phyloP scores from a whole-genome alignment of 2,797 vertebrate genomes.

The Rhadinocentrus ornatus region DNA sequence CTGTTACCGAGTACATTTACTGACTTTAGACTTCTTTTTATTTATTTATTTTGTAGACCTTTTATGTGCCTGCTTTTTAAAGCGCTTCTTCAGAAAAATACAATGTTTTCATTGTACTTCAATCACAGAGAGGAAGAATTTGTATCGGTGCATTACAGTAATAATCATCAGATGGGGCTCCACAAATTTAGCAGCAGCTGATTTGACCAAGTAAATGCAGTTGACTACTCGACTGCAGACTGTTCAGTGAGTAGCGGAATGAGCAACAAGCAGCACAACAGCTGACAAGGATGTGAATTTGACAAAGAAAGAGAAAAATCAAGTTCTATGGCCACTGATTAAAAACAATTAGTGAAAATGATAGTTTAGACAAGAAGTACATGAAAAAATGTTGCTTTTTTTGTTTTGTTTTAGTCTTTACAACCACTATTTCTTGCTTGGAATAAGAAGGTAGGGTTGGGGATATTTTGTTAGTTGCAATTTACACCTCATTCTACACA shows the following conservation, averaged over 20 bases:
- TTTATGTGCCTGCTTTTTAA: neutral
- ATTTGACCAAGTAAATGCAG: neutral
- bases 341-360: neutral
- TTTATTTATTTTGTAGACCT: neutral
- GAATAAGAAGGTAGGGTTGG: neutral
- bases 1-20: neutral
- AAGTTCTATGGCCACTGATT: neutral
- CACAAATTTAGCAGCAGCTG: neutral
- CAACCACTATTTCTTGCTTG: neutral
- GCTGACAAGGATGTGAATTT: neutral
- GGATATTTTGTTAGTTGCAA: neutral
- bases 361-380: neutral
- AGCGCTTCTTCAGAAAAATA: no score
- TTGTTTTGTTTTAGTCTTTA: no score
- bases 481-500: neutral
- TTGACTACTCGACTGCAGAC: neutral
- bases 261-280: no score
- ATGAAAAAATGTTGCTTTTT: neutral
- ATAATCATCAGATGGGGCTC: neutral
- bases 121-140: neutral
- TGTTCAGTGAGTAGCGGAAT: neutral
- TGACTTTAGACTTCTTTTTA: neutral
- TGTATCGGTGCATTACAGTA: neutral
- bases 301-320: no score
- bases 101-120: no score